Conservation (phyloP, 2,888 invertebrate species). For the Lamellibrachia columna region DNA sequence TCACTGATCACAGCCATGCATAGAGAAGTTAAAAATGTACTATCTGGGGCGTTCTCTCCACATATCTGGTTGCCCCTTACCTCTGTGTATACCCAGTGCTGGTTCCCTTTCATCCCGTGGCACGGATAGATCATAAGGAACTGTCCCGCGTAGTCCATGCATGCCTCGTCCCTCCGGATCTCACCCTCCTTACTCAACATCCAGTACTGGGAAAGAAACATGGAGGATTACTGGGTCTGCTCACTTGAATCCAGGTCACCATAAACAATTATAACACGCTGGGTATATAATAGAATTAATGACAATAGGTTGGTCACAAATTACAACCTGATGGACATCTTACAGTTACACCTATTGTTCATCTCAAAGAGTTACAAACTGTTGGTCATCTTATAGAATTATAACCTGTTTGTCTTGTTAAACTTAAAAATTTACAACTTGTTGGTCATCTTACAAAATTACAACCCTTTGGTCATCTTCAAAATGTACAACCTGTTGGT, state of each 20-base stretch:
- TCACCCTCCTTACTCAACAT: slow-evolving; percentile 62
- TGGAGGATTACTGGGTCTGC: background rate
- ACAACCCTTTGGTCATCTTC: too few relatives aligned
- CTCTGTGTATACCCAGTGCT: slow-evolving; percentile 67
- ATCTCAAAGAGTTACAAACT: too few relatives aligned
- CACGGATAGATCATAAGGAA: slow-evolving; percentile 68
- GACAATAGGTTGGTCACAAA: too few relatives aligned
- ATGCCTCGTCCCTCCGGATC: slow-evolving; percentile 62
- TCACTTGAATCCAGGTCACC: background rate
- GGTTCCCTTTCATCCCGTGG: slow-evolving; percentile 69
- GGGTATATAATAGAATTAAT: background rate
- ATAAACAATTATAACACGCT: background rate
- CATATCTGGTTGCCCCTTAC: slow-evolving; percentile 42
- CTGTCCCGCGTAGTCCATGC: slow-evolving; percentile 62
- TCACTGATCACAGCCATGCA: background rate
- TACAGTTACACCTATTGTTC: too few relatives aligned
- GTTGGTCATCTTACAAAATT: background rate
- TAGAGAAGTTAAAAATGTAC: background rate
- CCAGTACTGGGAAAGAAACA: slow-evolving; percentile 54
- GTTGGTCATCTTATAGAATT: background rate
- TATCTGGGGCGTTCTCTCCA: background rate
- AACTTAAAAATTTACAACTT: background rate
- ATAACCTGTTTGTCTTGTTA: too few relatives aligned
- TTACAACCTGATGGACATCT: too few relatives aligned
- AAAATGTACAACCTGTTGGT: too few relatives aligned